A percentile compares a stretch with the other conserved stretches of the same genome.
These are phyloP conservation scores for Acromyrmex charruanus DNA, from an alignment of 1,140 invertebrate genomes.

Conservation along the genomic window DNA sequence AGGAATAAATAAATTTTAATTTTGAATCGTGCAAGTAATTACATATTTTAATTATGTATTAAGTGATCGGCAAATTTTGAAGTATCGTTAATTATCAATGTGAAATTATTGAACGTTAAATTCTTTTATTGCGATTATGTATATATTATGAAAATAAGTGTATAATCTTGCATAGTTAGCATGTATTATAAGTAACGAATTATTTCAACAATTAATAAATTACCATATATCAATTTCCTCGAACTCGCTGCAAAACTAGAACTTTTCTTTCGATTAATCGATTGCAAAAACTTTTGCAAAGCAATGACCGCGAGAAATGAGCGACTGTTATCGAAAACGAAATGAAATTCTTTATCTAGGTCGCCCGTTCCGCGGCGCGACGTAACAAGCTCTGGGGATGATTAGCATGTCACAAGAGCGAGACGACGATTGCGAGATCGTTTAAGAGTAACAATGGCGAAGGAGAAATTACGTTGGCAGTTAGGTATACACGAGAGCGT, in stretches of 20 bases:
- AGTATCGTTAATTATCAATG: background rate
- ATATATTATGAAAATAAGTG: background rate
- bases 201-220: background rate
- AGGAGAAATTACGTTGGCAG: slow-evolving; percentile 74
- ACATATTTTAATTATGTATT: background rate
- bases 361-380: slow-evolving; percentile 61
- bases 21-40: background rate
- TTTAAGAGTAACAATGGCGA: slow-evolving; percentile 73
- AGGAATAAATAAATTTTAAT: background rate
- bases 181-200: background rate
- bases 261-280: background rate
- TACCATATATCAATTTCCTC: background rate
- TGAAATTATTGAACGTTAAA: background rate
- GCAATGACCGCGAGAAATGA: background rate
- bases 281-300: background rate
- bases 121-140: background rate
- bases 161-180: background rate
- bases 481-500: slow-evolving; percentile 50
- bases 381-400: slow-evolving; percentile 71
- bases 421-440: slow-evolving; percentile 73
- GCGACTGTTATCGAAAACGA: slow-evolving; percentile 5
- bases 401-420: slow-evolving; percentile 74
- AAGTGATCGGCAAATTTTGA: background rate
- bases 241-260: too few species aligned
- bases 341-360: slow-evolving; percentile 67